A percentile compares a stretch with the other conserved stretches of the same genome.
Evolutionary conservation across 2,797 vertebrate genomes (phyloP).

Genomic region (Phalloptychus januarius): DNA sequence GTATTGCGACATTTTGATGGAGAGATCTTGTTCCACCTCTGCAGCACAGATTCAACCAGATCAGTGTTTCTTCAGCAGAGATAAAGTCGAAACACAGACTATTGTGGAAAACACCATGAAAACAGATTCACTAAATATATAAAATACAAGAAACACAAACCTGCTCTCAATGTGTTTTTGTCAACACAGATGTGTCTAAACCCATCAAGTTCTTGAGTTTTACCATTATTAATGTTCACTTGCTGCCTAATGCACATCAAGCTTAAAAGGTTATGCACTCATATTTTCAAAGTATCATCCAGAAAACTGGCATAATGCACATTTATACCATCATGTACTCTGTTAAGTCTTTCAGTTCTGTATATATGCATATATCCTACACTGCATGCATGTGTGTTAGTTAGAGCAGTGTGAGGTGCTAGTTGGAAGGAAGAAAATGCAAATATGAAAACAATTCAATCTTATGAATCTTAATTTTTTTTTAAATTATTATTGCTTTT

Average conservation of each 20-base stretch:
- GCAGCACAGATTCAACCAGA: neutral
- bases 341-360: neutral
- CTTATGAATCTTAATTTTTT: no score
- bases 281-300: neutral
- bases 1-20: neutral
- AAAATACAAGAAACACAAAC: neutral
- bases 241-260: neutral
- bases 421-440: no score
- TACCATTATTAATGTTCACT: neutral
- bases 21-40: neutral
- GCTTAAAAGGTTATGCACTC: neutral
- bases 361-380: neutral
- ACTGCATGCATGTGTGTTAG: neutral
- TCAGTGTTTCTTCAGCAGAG: neutral
- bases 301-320: neutral
- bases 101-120: neutral
- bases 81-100: neutral
- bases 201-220: neutral
- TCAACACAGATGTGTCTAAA: neutral
- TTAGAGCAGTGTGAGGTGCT: neutral
- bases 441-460: no score
- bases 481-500: no score
- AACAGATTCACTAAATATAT: neutral
- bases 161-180: neutral
- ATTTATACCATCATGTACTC: neutral